Conservation (phyloP, 2,797 vertebrate genomes). For the Sebastes reedi region DNA sequence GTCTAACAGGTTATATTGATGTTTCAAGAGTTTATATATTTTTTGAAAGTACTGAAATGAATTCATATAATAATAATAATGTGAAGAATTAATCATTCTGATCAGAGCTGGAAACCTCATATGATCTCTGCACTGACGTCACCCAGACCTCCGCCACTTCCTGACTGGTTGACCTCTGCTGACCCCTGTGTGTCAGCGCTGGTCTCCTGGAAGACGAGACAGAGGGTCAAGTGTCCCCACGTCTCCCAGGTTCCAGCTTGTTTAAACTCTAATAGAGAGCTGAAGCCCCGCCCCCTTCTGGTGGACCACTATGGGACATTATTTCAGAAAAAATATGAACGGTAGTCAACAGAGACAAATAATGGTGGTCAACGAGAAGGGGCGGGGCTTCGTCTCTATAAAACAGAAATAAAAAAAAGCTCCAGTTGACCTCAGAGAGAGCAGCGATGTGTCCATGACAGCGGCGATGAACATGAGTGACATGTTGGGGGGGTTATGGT, state of each 20-base stretch:
- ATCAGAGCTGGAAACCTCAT: no score
- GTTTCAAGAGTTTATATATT: no score
- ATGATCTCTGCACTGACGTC: not conserved
- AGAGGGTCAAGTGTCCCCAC: not conserved
- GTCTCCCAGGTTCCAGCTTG: not conserved
- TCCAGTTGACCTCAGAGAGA: not conserved
- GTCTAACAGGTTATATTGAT: no score
- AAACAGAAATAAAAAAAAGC: not conserved
- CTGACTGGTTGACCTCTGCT: not conserved
- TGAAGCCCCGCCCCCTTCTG: not conserved
- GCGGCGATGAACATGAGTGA: not conserved
- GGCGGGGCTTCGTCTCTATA: not conserved
- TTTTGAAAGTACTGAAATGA: no score
- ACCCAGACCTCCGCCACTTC: not conserved
- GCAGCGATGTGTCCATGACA: not conserved
- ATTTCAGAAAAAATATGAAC: not conserved
- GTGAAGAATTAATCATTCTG: no score
- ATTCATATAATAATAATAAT: no score
- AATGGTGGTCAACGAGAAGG: no score
- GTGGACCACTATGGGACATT: not conserved
- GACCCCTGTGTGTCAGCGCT: not conserved
- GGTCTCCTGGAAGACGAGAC: not conserved
- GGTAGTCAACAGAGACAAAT: no score
- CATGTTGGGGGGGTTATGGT: not conserved
- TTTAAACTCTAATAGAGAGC: not conserved